Conservation (phyloP, 2,888 invertebrate genomes). For the Leptura quadrifasciata region DNA sequence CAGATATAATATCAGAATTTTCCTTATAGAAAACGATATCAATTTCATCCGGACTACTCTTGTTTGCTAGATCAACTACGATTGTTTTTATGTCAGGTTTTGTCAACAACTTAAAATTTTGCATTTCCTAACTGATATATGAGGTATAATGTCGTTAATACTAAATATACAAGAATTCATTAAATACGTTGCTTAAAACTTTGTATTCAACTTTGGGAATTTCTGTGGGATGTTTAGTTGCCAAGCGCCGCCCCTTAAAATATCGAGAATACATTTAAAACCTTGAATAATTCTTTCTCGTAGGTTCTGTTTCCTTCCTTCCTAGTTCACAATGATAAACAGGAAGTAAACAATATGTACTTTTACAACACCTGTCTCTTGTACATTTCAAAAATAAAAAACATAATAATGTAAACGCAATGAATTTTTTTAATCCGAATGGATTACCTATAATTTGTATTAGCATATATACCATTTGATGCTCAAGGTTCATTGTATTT, state of each 20-base stretch:
- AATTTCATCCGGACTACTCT: no score
- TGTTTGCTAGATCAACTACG: no score
- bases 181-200: no score
- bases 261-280: background rate
- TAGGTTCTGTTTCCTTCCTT: conserved; percentile 22
- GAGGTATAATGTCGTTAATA: no score
- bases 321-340: background rate
- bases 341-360: conserved; percentile 9
- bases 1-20: no score
- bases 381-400: background rate
- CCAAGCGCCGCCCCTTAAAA: background rate
- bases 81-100: no score
- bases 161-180: no score
- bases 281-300: conserved; percentile 9
- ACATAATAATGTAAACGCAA: background rate
- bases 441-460: background rate
- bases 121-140: no score
- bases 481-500: background rate
- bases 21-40: no score
- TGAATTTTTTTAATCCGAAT: background rate
- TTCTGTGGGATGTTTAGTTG: background rate
- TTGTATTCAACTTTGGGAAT: background rate
- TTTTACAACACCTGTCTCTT: conserved; percentile 6
- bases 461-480: background rate
- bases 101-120: no score